Evolutionary conservation across 1,140 invertebrate genomes (phyloP).

Genomic region (Caenorhabditis inopinata): DNA sequence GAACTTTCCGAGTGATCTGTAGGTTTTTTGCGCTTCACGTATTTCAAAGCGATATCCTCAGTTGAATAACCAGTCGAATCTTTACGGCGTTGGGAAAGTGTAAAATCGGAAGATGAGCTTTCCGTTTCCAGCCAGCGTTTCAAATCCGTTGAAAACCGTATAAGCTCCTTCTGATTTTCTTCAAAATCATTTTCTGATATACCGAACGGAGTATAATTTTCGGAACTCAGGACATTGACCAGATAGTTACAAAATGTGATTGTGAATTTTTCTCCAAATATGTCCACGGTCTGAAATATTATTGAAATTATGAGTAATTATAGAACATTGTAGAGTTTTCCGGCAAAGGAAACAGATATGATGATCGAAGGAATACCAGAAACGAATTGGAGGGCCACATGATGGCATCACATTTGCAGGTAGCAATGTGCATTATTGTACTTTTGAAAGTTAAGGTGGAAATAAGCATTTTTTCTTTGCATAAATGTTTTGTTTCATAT

Average conservation of each 20-base stretch:
- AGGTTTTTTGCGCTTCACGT: neutral
- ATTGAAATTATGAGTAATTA: no score
- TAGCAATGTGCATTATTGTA: no score
- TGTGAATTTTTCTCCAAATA: neutral
- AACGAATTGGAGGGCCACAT: no score
- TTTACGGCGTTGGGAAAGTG: neutral
- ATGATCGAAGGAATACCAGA: no score
- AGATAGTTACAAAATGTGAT: neutral
- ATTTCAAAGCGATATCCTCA: neutral
- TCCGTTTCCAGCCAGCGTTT: neutral
- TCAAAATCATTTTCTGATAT: neutral
- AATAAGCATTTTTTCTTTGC: no score
- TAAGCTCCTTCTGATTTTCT: neutral
- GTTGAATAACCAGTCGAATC: neutral
- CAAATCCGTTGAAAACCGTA: neutral
- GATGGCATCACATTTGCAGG: no score
- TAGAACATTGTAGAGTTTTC: no score
- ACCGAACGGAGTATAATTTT: neutral
- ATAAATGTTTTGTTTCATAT: no score
- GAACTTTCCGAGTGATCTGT: conserved; percentile 13
- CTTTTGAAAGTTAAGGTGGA: no score
- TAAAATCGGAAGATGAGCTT: neutral
- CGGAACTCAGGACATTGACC: neutral
- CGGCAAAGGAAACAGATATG: no score
- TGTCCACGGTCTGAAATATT: conserved; percentile 21